These are phyloP conservation scores for Acropternis orthonyx DNA, from an alignment of 2,797 vertebrate species.

Conservation along the genomic window DNA sequence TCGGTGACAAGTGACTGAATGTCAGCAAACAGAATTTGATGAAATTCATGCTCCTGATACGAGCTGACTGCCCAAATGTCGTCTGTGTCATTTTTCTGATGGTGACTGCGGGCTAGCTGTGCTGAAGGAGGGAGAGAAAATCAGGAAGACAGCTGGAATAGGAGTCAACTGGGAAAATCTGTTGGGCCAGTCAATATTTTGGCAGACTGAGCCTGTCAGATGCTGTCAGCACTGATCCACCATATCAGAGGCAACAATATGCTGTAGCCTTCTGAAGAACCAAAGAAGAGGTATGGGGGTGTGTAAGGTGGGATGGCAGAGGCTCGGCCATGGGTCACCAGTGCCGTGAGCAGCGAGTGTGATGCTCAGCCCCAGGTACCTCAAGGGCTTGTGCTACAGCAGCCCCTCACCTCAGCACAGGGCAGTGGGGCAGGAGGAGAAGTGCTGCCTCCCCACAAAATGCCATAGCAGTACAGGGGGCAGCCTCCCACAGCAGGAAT, in stretches of 20 bases:
- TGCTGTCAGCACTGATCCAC: neutral
- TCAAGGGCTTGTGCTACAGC: fast-evolving
- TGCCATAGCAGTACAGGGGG: fast-evolving
- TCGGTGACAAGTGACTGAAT: constrained; percentile 58
- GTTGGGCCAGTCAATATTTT: constrained; percentile 1
- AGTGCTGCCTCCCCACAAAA: fast-evolving
- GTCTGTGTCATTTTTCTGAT: constrained; percentile 31
- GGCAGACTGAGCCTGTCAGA: constrained; percentile 14
- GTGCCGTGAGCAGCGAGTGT: fast-evolving
- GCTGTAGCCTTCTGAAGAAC: neutral
- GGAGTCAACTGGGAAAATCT: constrained; percentile 20
- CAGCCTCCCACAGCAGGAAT: neutral
- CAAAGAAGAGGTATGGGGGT: neutral
- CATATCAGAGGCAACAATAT: neutral
- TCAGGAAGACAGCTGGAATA: neutral
- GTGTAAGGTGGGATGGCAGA: neutral
- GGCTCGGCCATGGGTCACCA: fast-evolving
- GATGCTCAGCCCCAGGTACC: fast-evolving
- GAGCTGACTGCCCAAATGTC: constrained; percentile 42
- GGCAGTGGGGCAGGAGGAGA: neutral
- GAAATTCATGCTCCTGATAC: constrained; percentile 46
- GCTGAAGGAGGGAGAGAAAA: neutral
- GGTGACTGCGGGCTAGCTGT: neutral
- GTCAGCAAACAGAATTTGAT: constrained; percentile 46
- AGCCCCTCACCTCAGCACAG: neutral